Evolutionary conservation across 2,888 invertebrate genomes (phyloP), one percentile per base, ranked within the genome.

Genomic region (Nomada hirtipes): DNA sequence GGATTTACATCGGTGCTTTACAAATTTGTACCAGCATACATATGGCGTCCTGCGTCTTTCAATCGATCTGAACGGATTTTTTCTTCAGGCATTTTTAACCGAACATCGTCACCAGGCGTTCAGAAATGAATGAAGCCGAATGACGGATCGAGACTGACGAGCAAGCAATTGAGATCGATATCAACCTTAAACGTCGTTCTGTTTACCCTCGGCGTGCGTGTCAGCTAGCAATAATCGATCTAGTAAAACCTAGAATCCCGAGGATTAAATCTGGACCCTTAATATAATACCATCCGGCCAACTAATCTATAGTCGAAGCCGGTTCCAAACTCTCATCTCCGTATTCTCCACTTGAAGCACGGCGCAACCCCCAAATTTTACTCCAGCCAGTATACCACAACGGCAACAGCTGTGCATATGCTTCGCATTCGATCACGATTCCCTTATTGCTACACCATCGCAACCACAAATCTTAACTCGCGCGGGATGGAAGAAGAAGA

Each of bases 131-230:
- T 2, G 20, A 53, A 53, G 20, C 20, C 20, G 23, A 23, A 90
- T 90, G 91, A 91, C 86, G 85, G 90, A 91, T 91, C 84, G 75
- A 80, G 82, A 79, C 80, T 89, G 88, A 92, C 88, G 89, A 90
- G 82, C 75, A 86, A 89, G 88, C 87, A 76, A 92, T 92, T 90
- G 85, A 91, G 92, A 92, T 90, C 89, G 92, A 92, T 90, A 85
- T 52, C 42, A 29, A 44, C 57, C 44, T 67, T 44, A 23, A 59
- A 70, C 75, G 80, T 85, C 78, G 53, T 23, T 82, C 70, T 85
- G 76, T 85, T 86, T 86, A 74, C 79, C 47, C 26, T 53, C 29
- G 73, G 82, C 63, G 73, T 47, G 23, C 52, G 26, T 36, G 26
- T 61, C 53, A 60, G 26, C 36, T 18, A 60, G 53, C 53, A 63